phyloP scores from a whole-genome alignment of 2,113 vertebrate genomes.

The Hippopotamus amphibius region DNA sequence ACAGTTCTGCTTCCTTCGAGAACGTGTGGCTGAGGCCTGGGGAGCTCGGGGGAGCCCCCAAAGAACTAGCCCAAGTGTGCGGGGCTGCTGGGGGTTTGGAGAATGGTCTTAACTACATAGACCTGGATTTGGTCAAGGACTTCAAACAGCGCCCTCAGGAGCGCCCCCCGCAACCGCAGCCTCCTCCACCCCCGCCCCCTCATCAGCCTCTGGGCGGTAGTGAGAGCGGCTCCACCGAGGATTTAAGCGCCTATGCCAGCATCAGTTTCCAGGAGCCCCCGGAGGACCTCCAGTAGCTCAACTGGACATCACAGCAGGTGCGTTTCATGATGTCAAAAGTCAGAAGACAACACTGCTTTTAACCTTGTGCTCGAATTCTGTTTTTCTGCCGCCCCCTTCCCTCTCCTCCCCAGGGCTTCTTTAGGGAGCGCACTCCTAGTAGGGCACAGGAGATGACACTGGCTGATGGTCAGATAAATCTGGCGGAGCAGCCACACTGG shows the following conservation, averaged over 20 bases:
- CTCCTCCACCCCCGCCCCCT: slow-evolving; percentile 66
- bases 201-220: slow-evolving; percentile 82
- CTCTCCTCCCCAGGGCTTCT: not conserved
- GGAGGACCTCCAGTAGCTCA: slow-evolving; percentile 86
- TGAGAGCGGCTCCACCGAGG: slow-evolving; percentile 84
- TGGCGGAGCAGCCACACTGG: not conserved
- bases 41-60: slow-evolving; percentile 77
- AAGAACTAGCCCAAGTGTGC: slow-evolving; percentile 60
- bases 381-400: not conserved
- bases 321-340: slow-evolving; percentile 64
- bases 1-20: slow-evolving; percentile 93
- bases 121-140: slow-evolving; percentile 92
- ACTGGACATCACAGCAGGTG: slow-evolving; percentile 88
- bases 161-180: slow-evolving; percentile 74
- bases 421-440: not conserved
- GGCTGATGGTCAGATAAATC: not conserved
- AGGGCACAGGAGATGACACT: slow-evolving; percentile 23
- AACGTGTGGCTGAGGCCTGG: slow-evolving; percentile 91
- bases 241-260: slow-evolving; percentile 92
- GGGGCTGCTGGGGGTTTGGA: slow-evolving; percentile 77
- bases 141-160: slow-evolving; percentile 83
- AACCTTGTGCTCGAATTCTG: not conserved
- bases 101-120: slow-evolving; percentile 94
- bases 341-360: slow-evolving; percentile 28
- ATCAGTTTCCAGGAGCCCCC: slow-evolving; percentile 92